Evolutionary conservation across 2,797 vertebrate genomes (phyloP), one percentile per base, ranked within the genome.

Genomic region (Potorous gilbertii): DNA sequence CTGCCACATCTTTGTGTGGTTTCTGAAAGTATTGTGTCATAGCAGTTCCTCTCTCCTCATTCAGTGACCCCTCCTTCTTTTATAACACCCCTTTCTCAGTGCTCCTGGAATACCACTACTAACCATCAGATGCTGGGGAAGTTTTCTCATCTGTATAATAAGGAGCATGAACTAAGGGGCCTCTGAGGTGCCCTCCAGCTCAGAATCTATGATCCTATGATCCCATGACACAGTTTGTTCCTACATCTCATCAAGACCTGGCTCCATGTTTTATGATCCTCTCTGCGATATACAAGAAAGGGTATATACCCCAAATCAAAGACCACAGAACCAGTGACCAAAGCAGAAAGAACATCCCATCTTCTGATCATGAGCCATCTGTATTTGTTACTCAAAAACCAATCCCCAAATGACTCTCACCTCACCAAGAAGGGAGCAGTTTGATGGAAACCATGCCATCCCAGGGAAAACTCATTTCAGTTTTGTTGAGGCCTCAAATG

Each of bases 401-500:
- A 40, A 46, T 21, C 18, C n/a, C 18, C 66, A 81, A 6, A 21
- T 10, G 40, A 40, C 40, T 9, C 21, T 81, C 74, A 46, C 40
- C 18, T 81, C 74, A 46, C 40, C 40, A 81, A 81, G n/a, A 81
- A 46, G n/a, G 66, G n/a, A 24, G 18, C 90, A 54, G 62, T 89
- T 50, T 91, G 21, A 74, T 12, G 28, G 56, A 28, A 54, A 94
- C 92, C 54, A 52, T 52, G 55, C 28, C 92, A 57, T 66, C 74
- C n/a, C 91, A 18, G 24, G 94, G 59, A 94, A 91, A 56, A 3
- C 54, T 81, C 91, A 31, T 54, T 89, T 96, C 50, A 56, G 54
- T 90, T 93, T 50, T 18, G 9, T 29, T 18, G 12, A 66, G 66
- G 92, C 92, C 54, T 92, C 56, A 93, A 81, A 91, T 29, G 57